Evolutionary conservation across 2,888 invertebrate species (phyloP).

Genomic region (Eupithecia dodoneata): DNA sequence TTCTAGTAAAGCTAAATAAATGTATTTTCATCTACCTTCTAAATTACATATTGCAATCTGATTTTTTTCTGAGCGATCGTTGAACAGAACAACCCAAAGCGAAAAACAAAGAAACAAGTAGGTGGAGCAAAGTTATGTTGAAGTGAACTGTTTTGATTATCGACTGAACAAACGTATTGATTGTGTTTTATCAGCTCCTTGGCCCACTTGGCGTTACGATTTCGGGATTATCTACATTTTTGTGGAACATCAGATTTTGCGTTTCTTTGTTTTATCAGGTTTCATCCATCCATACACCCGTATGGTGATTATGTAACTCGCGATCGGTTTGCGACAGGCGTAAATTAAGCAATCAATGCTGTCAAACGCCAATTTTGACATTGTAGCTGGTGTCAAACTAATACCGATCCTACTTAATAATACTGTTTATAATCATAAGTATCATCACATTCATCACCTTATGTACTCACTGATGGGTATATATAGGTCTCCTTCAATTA

Average conservation of each 20-base stretch:
- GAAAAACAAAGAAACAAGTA: not conserved
- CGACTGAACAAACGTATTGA: slow-evolving; percentile 39
- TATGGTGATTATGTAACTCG: too few species aligned
- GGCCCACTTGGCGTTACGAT: slow-evolving; percentile 43
- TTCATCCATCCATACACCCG: not conserved
- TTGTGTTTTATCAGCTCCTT: slow-evolving; percentile 50
- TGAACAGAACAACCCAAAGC: not conserved
- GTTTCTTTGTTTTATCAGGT: not conserved
- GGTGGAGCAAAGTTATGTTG: slow-evolving; percentile 13
- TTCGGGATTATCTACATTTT: slow-evolving; percentile 16
- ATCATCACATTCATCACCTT: not conserved
- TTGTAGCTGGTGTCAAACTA: too few species aligned
- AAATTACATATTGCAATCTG: not conserved
- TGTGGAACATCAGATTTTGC: slow-evolving; percentile 12
- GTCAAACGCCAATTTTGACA: too few species aligned
- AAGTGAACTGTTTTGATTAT: slow-evolving; percentile 36
- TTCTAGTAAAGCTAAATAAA: not conserved
- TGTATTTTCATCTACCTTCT: not conserved
- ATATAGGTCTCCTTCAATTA: not conserved
- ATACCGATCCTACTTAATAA: too few species aligned
- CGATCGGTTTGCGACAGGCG: too few species aligned
- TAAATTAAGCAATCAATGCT: too few species aligned
- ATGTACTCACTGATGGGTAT: not conserved
- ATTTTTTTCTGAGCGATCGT: not conserved
- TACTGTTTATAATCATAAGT: not conserved